A percentile compares a stretch with the other conserved stretches of the same genome.
These are phyloP conservation scores for Pterophyllum scalare DNA, from an alignment of 2,113 vertebrate genomes.

Conservation along the genomic window DNA sequence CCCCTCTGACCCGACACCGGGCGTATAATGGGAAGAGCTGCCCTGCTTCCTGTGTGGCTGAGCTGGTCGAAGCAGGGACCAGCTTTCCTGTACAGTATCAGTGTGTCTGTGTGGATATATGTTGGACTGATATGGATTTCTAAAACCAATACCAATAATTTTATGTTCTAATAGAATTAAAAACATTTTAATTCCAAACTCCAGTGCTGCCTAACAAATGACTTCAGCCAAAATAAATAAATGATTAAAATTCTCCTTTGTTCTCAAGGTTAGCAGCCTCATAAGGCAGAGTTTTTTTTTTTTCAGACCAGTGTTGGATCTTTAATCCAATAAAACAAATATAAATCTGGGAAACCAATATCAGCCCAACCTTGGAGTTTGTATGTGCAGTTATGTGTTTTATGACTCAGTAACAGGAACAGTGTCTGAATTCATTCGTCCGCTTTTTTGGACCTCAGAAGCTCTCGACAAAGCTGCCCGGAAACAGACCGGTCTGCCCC, in stretches of 20 bases:
- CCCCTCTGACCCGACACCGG: neutral
- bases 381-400: constrained; percentile 27
- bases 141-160: neutral
- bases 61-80: constrained; percentile 36
- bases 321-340: neutral
- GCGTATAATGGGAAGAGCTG: constrained; percentile 9
- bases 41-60: constrained; percentile 48
- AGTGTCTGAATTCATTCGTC: constrained; percentile 19
- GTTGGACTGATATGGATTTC: constrained; percentile 49
- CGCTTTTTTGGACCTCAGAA: constrained; percentile 83
- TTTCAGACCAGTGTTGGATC: neutral
- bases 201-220: neutral
- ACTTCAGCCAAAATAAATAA: neutral
- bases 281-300: constrained; percentile 34
- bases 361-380: constrained; percentile 29
- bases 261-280: neutral
- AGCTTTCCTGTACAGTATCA: constrained; percentile 24
- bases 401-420: constrained; percentile 42
- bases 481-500: constrained; percentile 95
- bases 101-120: constrained; percentile 11
- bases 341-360: constrained; percentile 32
- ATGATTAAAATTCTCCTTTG: neutral
- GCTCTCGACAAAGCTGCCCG: constrained; percentile 97
- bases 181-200: neutral
- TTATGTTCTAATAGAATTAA: constrained; percentile 10